Percentiles rank a stretch among this genome's conserved stretches.
These are phyloP conservation scores for Lasioglossum baleicum DNA, from an alignment of 1,140 invertebrate genomes.

Conservation along the genomic window DNA sequence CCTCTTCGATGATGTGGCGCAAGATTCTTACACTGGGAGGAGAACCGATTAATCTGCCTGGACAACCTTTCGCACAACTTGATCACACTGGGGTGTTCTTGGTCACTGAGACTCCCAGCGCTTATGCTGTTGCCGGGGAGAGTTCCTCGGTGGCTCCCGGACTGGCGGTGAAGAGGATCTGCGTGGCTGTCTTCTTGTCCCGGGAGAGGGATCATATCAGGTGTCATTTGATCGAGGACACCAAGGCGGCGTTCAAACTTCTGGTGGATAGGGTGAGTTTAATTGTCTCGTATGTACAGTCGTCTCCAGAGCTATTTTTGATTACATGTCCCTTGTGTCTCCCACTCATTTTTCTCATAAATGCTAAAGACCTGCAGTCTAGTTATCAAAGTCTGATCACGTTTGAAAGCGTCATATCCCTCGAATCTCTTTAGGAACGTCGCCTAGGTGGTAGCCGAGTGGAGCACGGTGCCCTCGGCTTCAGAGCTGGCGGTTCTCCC, in stretches of 20 bases:
- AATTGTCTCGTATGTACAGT: too few relatives aligned
- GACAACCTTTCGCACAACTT: slow-evolving; percentile 94
- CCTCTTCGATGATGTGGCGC: slow-evolving; percentile 84
- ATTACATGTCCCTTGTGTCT: too few relatives aligned
- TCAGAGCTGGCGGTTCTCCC: slow-evolving; percentile 93
- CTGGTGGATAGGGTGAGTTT: slow-evolving; percentile 83
- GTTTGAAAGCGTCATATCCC: not conserved
- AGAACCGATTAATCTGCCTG: slow-evolving; percentile 96
- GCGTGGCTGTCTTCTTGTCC: slow-evolving; percentile 91
- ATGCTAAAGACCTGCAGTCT: too few relatives aligned
- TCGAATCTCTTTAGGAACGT: slow-evolving; percentile 82
- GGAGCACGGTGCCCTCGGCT: slow-evolving; percentile 90
- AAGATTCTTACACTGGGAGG: slow-evolving; percentile 93
- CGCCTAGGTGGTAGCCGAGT: slow-evolving; percentile 90
- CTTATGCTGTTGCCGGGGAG: slow-evolving; percentile 94
- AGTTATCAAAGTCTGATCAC: not conserved
- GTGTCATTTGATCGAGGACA: slow-evolving; percentile 95
- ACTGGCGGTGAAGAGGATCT: slow-evolving; percentile 85
- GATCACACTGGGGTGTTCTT: slow-evolving; percentile 93
- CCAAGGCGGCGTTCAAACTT: slow-evolving; percentile 92
- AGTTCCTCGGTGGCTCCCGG: slow-evolving; percentile 79
- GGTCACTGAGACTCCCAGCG: slow-evolving; percentile 92
- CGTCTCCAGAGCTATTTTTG: too few relatives aligned
- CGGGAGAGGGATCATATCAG: slow-evolving; percentile 87
- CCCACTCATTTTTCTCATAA: too few relatives aligned